A percentile compares a stretch with the other conserved stretches of the same genome.
Evolutionary conservation across 2,113 vertebrate genomes (phyloP).

Genomic region (Porphyrio hochstetteri): DNA sequence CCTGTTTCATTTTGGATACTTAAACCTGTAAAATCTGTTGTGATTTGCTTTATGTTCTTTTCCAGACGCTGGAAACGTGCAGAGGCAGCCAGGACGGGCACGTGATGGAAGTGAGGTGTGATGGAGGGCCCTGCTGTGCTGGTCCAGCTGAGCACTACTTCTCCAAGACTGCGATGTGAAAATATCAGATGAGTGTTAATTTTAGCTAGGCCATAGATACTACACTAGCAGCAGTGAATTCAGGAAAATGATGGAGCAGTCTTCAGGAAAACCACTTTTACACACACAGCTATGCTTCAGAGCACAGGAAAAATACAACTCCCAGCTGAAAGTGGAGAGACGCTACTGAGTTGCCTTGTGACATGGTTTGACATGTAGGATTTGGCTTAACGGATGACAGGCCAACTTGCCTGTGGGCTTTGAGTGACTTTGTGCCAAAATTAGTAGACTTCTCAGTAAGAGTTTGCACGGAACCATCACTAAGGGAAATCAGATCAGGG

Average conservation of each 20-base stretch:
- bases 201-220: not conserved
- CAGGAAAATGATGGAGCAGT: not conserved
- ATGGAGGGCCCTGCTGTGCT: not conserved
- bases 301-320: not conserved
- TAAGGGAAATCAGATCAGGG: not conserved
- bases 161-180: not conserved
- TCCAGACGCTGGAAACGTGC: not conserved
- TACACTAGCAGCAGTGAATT: not conserved
- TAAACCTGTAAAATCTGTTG: not conserved
- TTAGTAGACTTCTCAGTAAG: slow-evolving; percentile 13
- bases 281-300: not conserved
- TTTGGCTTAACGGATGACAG: not conserved
- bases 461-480: not conserved
- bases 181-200: not conserved
- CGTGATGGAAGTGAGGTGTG: not conserved
- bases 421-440: slow-evolving; percentile 23
- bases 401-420: slow-evolving; percentile 34
- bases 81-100: not conserved
- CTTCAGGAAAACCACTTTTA: not conserved
- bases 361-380: slow-evolving; percentile 32
- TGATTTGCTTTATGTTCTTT: not conserved
- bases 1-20: not conserved
- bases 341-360: not conserved
- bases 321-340: not conserved
- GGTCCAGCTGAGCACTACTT: not conserved